phyloP scores from a whole-genome alignment of 2,113 vertebrate species.

The Calonectris borealis region DNA sequence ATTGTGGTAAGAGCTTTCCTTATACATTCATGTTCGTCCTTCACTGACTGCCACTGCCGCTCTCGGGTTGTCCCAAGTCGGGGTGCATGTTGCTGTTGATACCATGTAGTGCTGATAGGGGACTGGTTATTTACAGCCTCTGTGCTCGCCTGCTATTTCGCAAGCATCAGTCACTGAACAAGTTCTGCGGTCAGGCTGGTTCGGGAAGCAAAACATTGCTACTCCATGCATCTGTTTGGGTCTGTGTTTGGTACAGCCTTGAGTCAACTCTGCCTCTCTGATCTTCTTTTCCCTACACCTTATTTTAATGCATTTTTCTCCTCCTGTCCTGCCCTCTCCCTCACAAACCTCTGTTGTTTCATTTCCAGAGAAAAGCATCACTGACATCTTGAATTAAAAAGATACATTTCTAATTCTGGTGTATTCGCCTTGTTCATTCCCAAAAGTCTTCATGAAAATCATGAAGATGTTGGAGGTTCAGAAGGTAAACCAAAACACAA shows the following conservation, averaged over 20 bases:
- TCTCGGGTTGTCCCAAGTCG: background rate
- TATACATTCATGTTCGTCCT: background rate
- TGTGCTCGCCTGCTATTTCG: background rate
- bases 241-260: background rate
- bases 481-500: background rate
- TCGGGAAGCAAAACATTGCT: slow-evolving; percentile 14
- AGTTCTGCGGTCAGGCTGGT: background rate
- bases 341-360: background rate
- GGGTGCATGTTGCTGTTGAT: background rate
- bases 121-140: background rate
- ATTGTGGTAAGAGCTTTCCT: background rate
- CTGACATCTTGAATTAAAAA: background rate
- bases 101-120: background rate
- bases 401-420: background rate
- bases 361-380: background rate
- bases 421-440: background rate
- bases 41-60: background rate
- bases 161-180: background rate
- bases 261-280: background rate
- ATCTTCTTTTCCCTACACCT: background rate
- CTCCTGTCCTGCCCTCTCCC: background rate
- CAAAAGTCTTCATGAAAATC: background rate
- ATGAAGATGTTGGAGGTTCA: background rate
- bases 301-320: background rate
- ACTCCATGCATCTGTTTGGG: background rate